A percentile compares a stretch with the other conserved stretches of the same genome.
Evolutionary conservation across 2,888 invertebrate species (phyloP).

Genomic region (Chorisops tibialis): DNA sequence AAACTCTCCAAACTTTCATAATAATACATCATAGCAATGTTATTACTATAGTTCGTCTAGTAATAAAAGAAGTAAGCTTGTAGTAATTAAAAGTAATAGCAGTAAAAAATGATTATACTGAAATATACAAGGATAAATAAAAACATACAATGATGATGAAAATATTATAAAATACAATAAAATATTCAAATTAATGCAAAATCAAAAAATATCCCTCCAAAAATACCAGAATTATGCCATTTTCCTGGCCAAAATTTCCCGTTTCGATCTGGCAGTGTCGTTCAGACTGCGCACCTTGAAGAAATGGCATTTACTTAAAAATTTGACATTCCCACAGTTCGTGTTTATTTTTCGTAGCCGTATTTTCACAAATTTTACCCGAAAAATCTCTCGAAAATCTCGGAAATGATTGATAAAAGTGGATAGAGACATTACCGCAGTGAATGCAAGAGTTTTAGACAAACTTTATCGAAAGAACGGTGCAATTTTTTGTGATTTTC

Average conservation of each 20-base stretch:
- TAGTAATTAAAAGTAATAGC: no score
- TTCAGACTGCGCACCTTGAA: conserved; percentile 15
- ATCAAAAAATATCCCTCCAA: no score
- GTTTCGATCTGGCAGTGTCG: conserved; percentile 4
- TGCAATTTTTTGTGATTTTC: background rate
- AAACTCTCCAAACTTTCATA: no score
- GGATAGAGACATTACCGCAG: conserved; percentile 14
- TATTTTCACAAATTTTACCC: conserved; percentile 25
- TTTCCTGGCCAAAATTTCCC: background rate
- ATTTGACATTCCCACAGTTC: conserved; percentile 29
- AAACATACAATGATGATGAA: no score
- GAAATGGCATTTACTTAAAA: conserved; percentile 28
- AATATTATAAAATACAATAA: no score
- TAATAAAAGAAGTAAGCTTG: no score
- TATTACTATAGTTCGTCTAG: no score
- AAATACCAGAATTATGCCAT: background rate
- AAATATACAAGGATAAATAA: no score
- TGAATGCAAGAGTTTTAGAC: conserved; percentile 6
- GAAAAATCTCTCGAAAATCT: conserved; percentile 16
- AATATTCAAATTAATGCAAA: no score
- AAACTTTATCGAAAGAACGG: background rate
- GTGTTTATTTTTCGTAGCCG: conserved; percentile 28
- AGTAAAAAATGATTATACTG: no score
- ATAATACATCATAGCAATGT: no score
- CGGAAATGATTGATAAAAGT: conserved; percentile 26